Evolutionary conservation across 2,888 invertebrate genomes (phyloP), one percentile per base, ranked within the genome.

Genomic region (Lumbricus terrestris): DNA sequence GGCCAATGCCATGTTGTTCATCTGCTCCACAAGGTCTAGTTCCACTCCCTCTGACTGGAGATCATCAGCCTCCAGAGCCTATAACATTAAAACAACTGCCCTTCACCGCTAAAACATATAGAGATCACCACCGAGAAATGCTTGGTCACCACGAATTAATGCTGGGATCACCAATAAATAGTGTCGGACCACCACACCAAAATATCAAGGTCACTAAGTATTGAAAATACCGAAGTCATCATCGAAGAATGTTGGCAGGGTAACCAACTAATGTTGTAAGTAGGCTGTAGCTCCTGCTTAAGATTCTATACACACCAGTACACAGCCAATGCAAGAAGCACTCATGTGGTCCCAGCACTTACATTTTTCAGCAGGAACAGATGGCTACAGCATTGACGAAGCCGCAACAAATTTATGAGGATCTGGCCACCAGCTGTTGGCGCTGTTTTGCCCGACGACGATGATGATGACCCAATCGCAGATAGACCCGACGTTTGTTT

Each of bases 371-470:
- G 97, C 33, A 99, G 96, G 0, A 97, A 97, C 42, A 98, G 97
- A 95, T 98, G 98, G 94, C 97, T 97, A 94, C 97, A 97, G 91
- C 97, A 96, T 94, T 99, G 98, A 0, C 98, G 96, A 91, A 99
- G 95, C 23, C 98, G 96, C 90, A 98, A 95, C 29, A 99, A 94
- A 3, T 98, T 95, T 0, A 98, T 97, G 92, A 99, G 93, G 35
- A 96, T 94, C 89, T 94, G 93, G 35, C 93, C 93, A n/a, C 93
- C 94, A 20, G 90, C 91, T 13, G 91, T 38, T 89, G 40, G 88
- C 33, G 82, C n/a, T 35, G 35, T 40, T 42, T 54, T 34, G 34
- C 69, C 38, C 16, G 18, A 42, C 33, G 82, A 82, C n/a, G 18
- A 42, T 38, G 82, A 82, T 6, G 35, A 88, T n/a, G 35, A 90